Conservation (phyloP, 2,888 invertebrate species). For the Matsumyia berberina region DNA sequence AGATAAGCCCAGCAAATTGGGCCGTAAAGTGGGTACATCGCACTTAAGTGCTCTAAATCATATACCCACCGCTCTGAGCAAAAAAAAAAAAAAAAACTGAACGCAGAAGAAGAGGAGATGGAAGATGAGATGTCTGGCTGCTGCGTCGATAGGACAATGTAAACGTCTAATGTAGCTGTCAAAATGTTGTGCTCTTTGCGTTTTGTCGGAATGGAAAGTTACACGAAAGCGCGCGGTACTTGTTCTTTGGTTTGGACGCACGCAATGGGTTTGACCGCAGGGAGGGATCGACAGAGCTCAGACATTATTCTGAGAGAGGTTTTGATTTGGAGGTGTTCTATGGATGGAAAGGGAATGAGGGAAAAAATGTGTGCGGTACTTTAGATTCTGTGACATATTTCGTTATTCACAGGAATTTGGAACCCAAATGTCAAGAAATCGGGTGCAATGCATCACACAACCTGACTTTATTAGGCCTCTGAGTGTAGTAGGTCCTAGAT, state of each 20-base stretch:
- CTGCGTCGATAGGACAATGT: conserved; percentile 26
- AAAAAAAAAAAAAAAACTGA: conserved; percentile 1
- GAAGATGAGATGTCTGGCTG: conserved; percentile 46
- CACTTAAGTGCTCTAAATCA: conserved; percentile 72
- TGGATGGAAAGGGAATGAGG: too few species aligned
- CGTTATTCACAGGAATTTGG: too few species aligned
- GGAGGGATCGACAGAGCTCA: not conserved
- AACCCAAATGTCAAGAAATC: too few species aligned
- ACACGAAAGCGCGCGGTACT: conserved; percentile 38
- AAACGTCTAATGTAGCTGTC: conserved; percentile 75
- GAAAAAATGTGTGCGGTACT: too few species aligned
- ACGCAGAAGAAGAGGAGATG: conserved; percentile 2
- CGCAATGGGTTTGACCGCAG: conserved; percentile 28
- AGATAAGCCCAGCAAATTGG: conserved; percentile 62
- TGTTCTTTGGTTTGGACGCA: conserved; percentile 34
- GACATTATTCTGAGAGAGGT: not conserved
- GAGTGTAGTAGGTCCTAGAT: too few species aligned
- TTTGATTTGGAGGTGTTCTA: not conserved
- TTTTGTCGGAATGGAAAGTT: conserved; percentile 49
- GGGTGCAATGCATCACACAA: too few species aligned
- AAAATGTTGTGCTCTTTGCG: conserved; percentile 65
- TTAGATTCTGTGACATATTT: too few species aligned
- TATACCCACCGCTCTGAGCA: conserved; percentile 11
- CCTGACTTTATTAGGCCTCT: too few species aligned
- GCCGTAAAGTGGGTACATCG: conserved; percentile 64